Conservation (phyloP, 1,140 invertebrate species). For the Lerema accius region DNA sequence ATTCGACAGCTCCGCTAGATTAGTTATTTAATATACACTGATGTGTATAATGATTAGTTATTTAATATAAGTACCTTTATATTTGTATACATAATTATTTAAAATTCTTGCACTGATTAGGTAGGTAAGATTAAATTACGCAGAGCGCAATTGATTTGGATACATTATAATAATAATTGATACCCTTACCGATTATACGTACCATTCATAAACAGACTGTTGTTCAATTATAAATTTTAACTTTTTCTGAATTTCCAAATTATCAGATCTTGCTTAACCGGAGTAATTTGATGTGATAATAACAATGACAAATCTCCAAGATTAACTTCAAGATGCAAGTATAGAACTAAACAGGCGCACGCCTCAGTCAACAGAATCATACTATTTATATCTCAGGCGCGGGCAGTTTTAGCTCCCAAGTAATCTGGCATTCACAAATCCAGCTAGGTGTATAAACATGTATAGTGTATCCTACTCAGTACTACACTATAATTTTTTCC, state of each 20-base stretch:
- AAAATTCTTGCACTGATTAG: too few relatives aligned
- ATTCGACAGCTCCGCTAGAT: too few relatives aligned
- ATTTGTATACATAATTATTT: too few relatives aligned
- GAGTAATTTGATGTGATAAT: neutral
- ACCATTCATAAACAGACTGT: too few relatives aligned
- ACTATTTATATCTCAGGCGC: neutral
- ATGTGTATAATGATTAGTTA: too few relatives aligned
- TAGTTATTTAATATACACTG: too few relatives aligned
- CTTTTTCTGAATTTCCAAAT: neutral
- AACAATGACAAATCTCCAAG: neutral
- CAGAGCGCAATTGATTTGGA: neutral
- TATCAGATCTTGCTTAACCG: neutral
- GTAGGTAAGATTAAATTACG: too few relatives aligned
- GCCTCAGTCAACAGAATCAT: neutral
- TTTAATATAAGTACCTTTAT: too few relatives aligned
- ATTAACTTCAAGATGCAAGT: neutral
- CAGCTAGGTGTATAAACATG: too few relatives aligned
- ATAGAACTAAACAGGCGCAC: neutral
- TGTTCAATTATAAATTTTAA: too few relatives aligned
- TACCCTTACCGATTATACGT: neutral
- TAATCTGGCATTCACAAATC: neutral
- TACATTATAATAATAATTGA: neutral
- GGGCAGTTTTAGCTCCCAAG: neutral
- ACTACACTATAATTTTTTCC: too few relatives aligned
- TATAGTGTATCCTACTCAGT: too few relatives aligned